phyloP scores from a whole-genome alignment of 2,797 vertebrate species.

The Gambelia wislizenii region DNA sequence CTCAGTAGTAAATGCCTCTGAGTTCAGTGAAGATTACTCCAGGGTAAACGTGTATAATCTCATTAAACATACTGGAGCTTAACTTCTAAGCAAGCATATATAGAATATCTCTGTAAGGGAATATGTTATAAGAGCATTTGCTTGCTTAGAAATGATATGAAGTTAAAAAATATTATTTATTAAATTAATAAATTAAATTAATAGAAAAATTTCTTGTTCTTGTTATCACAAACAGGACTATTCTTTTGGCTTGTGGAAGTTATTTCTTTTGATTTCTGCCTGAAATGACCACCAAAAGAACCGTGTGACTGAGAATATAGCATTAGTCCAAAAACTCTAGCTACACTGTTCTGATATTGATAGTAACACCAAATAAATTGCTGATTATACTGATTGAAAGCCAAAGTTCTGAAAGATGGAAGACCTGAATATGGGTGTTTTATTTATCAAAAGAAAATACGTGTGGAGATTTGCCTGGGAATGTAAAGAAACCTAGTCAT shows the following conservation, averaged over 20 bases:
- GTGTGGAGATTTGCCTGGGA: background rate
- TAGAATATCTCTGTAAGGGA: background rate
- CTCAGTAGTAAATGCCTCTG: background rate
- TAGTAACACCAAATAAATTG: background rate
- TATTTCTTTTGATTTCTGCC: background rate
- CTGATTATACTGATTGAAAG: background rate
- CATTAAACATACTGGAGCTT: background rate
- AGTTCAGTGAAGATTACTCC: background rate
- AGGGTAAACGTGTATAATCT: background rate
- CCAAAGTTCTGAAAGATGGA: background rate
- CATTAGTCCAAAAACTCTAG: background rate
- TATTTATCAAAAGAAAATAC: background rate
- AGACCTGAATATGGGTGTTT: background rate
- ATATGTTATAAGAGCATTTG: background rate
- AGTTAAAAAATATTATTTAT: background rate
- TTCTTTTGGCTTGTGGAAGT: background rate
- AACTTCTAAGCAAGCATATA: background rate
- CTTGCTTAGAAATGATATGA: background rate
- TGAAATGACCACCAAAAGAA: background rate
- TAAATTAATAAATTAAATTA: background rate
- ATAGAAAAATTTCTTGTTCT: background rate
- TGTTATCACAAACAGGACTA: background rate
- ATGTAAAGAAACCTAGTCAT: constrained; percentile 7
- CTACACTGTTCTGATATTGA: background rate
- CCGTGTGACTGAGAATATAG: background rate